These are phyloP conservation scores for Achroia grisella DNA, from an alignment of 1,140 invertebrate genomes.

Conservation along the genomic window DNA sequence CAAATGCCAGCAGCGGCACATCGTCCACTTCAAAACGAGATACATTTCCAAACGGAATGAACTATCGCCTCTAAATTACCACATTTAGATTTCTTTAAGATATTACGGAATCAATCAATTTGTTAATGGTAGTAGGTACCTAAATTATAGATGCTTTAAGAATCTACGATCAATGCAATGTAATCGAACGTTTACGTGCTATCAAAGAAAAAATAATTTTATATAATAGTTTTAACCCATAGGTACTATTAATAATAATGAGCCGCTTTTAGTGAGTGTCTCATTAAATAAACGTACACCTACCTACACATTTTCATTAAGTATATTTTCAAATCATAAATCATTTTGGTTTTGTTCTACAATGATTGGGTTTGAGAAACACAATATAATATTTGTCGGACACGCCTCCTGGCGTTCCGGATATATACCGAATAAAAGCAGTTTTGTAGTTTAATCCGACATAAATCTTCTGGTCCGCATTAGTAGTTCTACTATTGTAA, in stretches of 20 bases:
- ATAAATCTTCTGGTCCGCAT: slow-evolving; percentile 54
- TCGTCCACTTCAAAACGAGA: slow-evolving; percentile 31
- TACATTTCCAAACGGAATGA: slow-evolving; percentile 31
- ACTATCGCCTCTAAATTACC: slow-evolving; percentile 46
- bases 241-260: too few species aligned
- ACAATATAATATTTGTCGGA: slow-evolving; percentile 49
- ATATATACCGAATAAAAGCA: slow-evolving; percentile 55
- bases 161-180: too few species aligned
- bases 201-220: too few species aligned
- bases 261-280: too few species aligned
- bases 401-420: slow-evolving; percentile 53
- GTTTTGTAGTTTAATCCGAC: slow-evolving; percentile 61
- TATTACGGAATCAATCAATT: slow-evolving; percentile 23
- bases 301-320: background rate
- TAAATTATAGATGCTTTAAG: slow-evolving; percentile 8
- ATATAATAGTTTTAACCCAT: too few species aligned
- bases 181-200: too few species aligned
- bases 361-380: slow-evolving; percentile 32
- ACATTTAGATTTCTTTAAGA: slow-evolving; percentile 49
- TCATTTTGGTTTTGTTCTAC: slow-evolving; percentile 13
- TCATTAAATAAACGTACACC: background rate
- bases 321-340: slow-evolving; percentile 12
- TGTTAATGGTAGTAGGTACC: slow-evolving; percentile 9
- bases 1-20: slow-evolving; percentile 34
- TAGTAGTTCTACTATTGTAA: slow-evolving; percentile 60